phyloP scores from a whole-genome alignment of 2,113 vertebrate species.

The Lasiurus cinereus region DNA sequence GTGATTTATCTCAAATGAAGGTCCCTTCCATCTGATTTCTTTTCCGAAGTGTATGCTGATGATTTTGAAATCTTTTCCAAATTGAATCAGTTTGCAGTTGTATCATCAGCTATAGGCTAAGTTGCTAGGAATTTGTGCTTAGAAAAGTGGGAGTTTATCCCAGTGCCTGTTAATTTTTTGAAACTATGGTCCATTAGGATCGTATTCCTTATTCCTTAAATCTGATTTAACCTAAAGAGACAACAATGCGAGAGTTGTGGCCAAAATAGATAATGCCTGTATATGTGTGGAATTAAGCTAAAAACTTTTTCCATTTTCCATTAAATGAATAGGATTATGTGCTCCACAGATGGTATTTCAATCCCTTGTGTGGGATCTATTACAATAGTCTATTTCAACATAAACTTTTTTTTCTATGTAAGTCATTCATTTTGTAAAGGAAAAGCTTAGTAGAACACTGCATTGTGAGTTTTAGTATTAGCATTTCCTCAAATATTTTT shows the following conservation, averaged over 20 bases:
- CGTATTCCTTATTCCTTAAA: constrained; percentile 66
- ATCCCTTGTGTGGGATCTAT: constrained; percentile 62
- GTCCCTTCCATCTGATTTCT: background rate
- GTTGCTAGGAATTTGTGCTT: constrained; percentile 39
- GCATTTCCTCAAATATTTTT: constrained; percentile 48
- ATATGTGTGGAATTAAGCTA: constrained; percentile 70
- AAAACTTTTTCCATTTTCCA: constrained; percentile 70
- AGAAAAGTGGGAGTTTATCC: constrained; percentile 48
- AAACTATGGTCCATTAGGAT: constrained; percentile 58
- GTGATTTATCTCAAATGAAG: background rate
- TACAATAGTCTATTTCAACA: constrained; percentile 62
- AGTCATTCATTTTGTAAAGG: constrained; percentile 50
- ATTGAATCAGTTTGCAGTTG: background rate
- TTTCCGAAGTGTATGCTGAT: background rate
- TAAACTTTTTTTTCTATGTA: background rate
- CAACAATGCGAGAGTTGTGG: constrained; percentile 43
- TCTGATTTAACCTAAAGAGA: constrained; percentile 66
- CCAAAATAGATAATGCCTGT: constrained; percentile 74
- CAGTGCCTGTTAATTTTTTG: constrained; percentile 19
- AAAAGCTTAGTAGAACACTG: constrained; percentile 24
- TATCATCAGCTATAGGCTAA: background rate
- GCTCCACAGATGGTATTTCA: constrained; percentile 60
- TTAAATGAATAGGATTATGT: constrained; percentile 81
- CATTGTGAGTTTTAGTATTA: constrained; percentile 31
- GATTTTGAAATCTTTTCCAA: constrained; percentile 39